Base-by-base conservation (phyloP, 2,113 vertebrate genomes). In the Amphiprion percula region DNA sequence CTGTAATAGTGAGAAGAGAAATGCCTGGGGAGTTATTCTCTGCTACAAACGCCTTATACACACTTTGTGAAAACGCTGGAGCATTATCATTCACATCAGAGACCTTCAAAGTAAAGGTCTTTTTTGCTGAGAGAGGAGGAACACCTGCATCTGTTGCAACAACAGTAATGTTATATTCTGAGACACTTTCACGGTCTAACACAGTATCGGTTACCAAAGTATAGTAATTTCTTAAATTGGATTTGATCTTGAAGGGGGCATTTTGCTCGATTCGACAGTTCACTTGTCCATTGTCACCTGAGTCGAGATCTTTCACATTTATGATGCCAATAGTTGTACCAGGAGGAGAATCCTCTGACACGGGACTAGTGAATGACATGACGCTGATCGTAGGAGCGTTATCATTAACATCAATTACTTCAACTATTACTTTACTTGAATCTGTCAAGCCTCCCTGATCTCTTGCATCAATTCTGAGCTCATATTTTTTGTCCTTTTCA, bases 81-180 rank as follows among this genome's bases (percentile, higher is more conserved):
- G 76, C 68, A 39, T 94, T 93, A 49, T 94, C 93, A 12, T 94
- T 94, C 1, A 93, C 83, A 69, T 92, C 93, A 54, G 88, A 86
- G 0, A 93, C 17, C 19, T 86, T 88, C 37, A 92, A 65, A 54
- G 80, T 1, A 77, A 90, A 86, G 0, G 55, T 75, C 67, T 11
- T 71, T 16, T 28, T 85, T 5, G 74, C 60, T 2, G 85, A 86
- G 0, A 91, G 77, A 50, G 83, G 74, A 68, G 88, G 87, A 1
- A 24, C 76, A 37, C 89, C 91, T 12, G 59, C 39, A 58, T 92
- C 91, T 24, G 62, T 78, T 0, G 79, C 86, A 30, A 74, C 50
- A 6, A 92, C 73, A 44, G 84, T 92, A 21, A 92, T 81, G n/a
- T 88, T 90, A 68, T 83, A 90, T 4, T 87, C 85, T 54, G 84